Evolutionary conservation across 2,888 invertebrate species (phyloP).

Genomic region (Troides aeacus): DNA sequence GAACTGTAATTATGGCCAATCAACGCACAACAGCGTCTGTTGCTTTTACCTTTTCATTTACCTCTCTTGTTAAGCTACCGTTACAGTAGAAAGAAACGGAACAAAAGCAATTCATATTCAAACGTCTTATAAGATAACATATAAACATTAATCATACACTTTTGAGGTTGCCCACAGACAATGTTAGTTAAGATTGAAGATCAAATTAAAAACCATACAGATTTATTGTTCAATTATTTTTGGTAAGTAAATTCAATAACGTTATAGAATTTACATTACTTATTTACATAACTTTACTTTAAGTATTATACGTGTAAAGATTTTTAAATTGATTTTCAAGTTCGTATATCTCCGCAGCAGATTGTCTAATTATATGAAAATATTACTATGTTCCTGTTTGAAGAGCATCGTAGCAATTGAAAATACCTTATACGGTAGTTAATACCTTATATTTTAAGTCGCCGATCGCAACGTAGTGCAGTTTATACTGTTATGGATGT

Average conservation of each 20-base stretch:
- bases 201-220: neutral
- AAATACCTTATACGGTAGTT: too few relatives aligned
- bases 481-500: too few relatives aligned
- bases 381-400: too few relatives aligned
- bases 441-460: too few relatives aligned
- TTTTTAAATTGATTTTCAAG: too few relatives aligned
- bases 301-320: too few relatives aligned
- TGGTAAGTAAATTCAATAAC: neutral
- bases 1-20: slow-evolving; percentile 7
- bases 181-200: slow-evolving; percentile 1
- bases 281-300: too few relatives aligned
- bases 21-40: neutral
- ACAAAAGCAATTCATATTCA: slow-evolving; percentile 7
- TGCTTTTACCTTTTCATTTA: slow-evolving; percentile 16
- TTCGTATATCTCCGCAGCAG: too few relatives aligned
- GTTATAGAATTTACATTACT: neutral
- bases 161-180: neutral
- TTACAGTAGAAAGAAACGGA: slow-evolving; percentile 5
- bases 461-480: too few relatives aligned
- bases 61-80: slow-evolving; percentile 5
- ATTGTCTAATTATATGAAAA: too few relatives aligned
- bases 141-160: slow-evolving; percentile 1
- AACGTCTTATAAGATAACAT: neutral
- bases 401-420: too few relatives aligned
- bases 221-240: neutral